Evolutionary conservation across 1,140 invertebrate species (phyloP), one percentile per base, ranked within the genome.

Genomic region (Drosophila kikkawai): DNA sequence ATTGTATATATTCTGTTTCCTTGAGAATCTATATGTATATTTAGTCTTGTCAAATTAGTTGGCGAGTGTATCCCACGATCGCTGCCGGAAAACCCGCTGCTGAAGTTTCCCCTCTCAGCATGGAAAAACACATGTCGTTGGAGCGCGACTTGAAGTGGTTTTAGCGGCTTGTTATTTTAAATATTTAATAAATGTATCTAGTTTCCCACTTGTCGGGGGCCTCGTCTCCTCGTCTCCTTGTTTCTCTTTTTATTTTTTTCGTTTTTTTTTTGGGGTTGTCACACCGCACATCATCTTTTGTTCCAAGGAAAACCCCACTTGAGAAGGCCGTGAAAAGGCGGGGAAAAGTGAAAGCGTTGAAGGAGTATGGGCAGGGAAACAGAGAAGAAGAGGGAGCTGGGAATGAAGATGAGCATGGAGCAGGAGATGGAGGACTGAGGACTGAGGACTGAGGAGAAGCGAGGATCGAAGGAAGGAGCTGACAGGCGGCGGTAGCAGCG

Each of bases 101-200:
- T n/a, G 1, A 12, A 22, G 44, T 19, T 19, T 36, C 34, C 51
- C 19, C 48, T 17, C 11, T 1, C 1, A 22, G 11, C 2, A 1
- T 12, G 3, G 34, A 29, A 51, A 53, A 63, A 57, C 48, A 67
- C 65, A 77, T 76, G 68, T 61, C 80, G 73, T 73, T 68, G 80
- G 68, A 88, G 84, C 83, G 77, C 68, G 69, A 88, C 80, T 88
- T 80, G 57, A 77, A 87, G 83, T 83, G 80, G 59, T 80, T 71
- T 73, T 34, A 32, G 64, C 57, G 55, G 32, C 47, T 32, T 88
- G 85, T 88, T 88, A 51, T 88, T 84, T 90, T 88, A 90, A 85
- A 88, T 84, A 88, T 90, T 88, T 88, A 88, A 88, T 88, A 88
- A 88, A 88, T 88, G 84, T 88, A 88, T 88, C 84, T 88, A 88